Base-by-base conservation (phyloP, 2,113 vertebrate species). In the Pleuronectes platessa region DNA sequence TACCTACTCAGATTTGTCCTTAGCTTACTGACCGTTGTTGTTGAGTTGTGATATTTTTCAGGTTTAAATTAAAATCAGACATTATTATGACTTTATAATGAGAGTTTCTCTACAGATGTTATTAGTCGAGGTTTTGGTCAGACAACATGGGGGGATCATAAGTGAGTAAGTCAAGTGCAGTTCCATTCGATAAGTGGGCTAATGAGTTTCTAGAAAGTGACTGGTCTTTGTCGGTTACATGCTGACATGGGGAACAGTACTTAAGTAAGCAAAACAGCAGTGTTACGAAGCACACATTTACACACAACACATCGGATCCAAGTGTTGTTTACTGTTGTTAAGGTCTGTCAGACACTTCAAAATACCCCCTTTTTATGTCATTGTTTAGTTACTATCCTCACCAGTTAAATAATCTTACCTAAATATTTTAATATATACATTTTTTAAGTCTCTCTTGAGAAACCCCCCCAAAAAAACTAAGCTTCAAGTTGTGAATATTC, bases 401-500 rank as follows among this genome's bases (percentile, higher is more conserved):
- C 90, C 88, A 92, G 93, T 94, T 95, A 95, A 95, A 95, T 95
- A 94, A 94, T 95, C 91, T 95, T 95, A 94, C 93, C 94, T 95
- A 95, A 95, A 95, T 95, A 95, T 94, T 94, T 94, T 87, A 92
- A 92, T 94, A 94, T 95, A 93, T 94, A 94, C 92, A 94, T 91
- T 92, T 94, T 93, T 93, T 93, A 88, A 92, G 86, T 93, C 96
- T 96, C 93, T 97, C 96, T 96, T 95, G 92, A 95, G 94, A 96
- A 95, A 17, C 47, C 37, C 37, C 40, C 40, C 40, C 5, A 69
- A 71, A 73, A 90, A 86, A 74, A 82, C 85, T 90, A 94, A 88
- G 94, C 95, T 96, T 96, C 95, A 96, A 96, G 96, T 96, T 94
- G 93, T 90, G 90, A 94, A 94, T 94, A 95, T 91, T 94, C 89